phyloP scores from a whole-genome alignment of 2,797 vertebrate genomes.

The Darevskia mixta region DNA sequence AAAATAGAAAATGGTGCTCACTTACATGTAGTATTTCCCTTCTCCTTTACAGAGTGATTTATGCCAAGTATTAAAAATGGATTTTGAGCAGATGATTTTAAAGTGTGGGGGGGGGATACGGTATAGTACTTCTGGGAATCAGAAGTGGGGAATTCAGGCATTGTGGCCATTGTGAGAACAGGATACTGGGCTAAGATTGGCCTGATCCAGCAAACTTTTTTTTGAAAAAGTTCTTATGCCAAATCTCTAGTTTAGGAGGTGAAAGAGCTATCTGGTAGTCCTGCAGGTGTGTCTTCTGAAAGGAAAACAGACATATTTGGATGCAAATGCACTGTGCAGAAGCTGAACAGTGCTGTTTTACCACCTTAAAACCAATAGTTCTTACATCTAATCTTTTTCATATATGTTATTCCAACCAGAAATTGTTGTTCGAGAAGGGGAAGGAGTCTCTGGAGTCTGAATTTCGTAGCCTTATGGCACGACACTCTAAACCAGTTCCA shows the following conservation, averaged over 20 bases:
- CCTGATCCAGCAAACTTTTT: neutral
- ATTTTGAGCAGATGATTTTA: neutral
- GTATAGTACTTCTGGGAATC: neutral
- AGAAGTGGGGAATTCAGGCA: neutral
- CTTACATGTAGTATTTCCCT: neutral
- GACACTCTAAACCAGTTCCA: conserved; percentile 93
- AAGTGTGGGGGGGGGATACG: neutral
- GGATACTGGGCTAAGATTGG: too few relatives aligned
- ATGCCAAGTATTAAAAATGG: neutral
- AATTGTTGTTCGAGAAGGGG: conserved; percentile 94
- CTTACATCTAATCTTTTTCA: neutral
- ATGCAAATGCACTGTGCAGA: neutral
- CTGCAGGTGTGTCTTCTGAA: neutral
- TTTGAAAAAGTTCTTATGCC: neutral
- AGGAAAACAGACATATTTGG: neutral
- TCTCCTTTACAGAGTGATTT: neutral
- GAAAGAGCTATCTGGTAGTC: neutral
- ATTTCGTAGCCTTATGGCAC: conserved; percentile 91
- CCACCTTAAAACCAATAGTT: neutral
- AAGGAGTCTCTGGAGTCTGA: conserved; percentile 95
- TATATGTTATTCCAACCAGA: conserved; percentile 76
- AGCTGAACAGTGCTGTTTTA: neutral
- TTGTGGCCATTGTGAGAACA: neutral
- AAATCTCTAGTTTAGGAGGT: neutral
- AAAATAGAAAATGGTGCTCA: neutral